These are phyloP conservation scores for Todus mexicanus DNA, from an alignment of 2,797 vertebrate genomes.

Conservation along the genomic window DNA sequence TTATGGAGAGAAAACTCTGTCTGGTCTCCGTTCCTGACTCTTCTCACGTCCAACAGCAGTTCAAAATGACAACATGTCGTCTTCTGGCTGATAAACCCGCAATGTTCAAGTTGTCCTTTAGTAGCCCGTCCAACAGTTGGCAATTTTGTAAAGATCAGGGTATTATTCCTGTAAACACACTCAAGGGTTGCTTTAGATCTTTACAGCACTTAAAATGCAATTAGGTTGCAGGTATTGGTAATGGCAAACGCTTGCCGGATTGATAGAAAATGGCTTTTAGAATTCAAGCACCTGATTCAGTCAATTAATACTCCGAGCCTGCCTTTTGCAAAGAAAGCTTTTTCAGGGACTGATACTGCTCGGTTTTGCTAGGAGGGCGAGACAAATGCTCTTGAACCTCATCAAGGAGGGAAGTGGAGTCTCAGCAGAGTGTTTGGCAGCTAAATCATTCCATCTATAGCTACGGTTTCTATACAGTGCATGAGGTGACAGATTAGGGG, in stretches of 20 bases:
- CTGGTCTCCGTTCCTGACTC: neutral
- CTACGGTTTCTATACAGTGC: neutral
- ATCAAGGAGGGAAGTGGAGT: neutral
- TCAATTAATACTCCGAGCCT: neutral
- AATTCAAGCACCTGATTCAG: neutral
- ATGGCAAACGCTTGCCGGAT: neutral
- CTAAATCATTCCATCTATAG: neutral
- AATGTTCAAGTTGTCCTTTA: neutral
- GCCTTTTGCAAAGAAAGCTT: neutral
- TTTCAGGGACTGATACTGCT: neutral
- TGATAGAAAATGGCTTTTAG: slow-evolving; percentile 24
- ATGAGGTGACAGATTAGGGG: neutral
- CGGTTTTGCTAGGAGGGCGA: neutral
- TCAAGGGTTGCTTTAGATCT: neutral
- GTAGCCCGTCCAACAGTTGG: neutral
- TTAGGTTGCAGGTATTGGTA: neutral
- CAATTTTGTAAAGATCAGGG: neutral
- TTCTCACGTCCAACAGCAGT: neutral
- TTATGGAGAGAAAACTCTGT: neutral
- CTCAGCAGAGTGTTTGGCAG: neutral
- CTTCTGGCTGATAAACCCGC: neutral
- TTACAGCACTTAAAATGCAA: slow-evolving; percentile 10
- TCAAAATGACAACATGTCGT: neutral
- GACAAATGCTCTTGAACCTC: neutral
- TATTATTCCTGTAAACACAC: neutral